Base-by-base conservation (phyloP, 2,113 vertebrate genomes). In the Xiphophorus hellerii region DNA sequence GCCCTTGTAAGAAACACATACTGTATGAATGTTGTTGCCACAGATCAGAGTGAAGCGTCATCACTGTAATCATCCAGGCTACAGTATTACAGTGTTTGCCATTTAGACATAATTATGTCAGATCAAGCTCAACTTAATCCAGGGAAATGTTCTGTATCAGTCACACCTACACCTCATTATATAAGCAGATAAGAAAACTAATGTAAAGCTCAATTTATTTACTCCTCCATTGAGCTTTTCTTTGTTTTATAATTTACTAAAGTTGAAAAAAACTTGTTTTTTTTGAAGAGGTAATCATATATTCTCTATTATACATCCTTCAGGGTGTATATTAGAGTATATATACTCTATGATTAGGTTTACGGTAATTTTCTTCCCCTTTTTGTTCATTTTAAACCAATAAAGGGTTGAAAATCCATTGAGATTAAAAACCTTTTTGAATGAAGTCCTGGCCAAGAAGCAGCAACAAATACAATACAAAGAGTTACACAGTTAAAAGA, bases 111-210 rank as follows among this genome's bases (percentile, higher is more conserved):
- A 69, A 67, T 65, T 27, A 71, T 39, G 31, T 67, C 29, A 31
- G 58, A 29, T 30, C 42, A 72, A 63, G 54, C 76, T 5, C 54
- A 10, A 72, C 39, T 69, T 74, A 76, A 80, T 37, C 42, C 68
- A 72, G 27, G 77, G 76, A 85, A 87, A 87, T 91, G 89, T 30
- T 37, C 66, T 73, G 71, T 82, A 67, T 68, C 76, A 77, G 69
- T 27, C 66, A 72, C 74, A 63, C 54, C 58, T 17, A 48, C 35
- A 37, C 35, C 14, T 70, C 0, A 4, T 84, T 60, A 81, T 74
- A 66, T 60, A 65, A 75, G 62, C 35, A 63, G 58, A 30, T 63
- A 29, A 35, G 30, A n/a, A 44, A 62, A 30, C 35, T 51, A 54
- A 37, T 30, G 29, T 37, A n/a, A 12, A 28, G 1, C 25, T 66